Evolutionary conservation across 2,113 vertebrate species (phyloP).

Genomic region (Ameiurus melas): DNA sequence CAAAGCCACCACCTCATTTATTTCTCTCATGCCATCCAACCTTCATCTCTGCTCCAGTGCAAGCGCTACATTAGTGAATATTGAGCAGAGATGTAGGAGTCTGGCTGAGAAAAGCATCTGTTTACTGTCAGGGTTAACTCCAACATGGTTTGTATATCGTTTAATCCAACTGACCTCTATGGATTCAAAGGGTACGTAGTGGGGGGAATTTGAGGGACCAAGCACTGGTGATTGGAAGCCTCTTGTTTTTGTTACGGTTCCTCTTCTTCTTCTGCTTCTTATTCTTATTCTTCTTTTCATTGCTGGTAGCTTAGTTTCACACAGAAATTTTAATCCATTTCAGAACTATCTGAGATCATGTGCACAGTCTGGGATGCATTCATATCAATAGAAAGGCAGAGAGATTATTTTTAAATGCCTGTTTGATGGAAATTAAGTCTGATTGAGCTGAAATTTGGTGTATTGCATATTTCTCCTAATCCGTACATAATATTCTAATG

Average conservation of each 20-base stretch:
- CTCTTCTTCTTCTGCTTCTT: neutral
- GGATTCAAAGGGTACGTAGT: neutral
- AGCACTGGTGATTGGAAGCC: neutral
- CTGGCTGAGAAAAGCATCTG: slow-evolving; percentile 3
- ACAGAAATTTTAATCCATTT: neutral
- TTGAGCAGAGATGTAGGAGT: neutral
- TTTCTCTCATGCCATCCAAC: slow-evolving; percentile 20
- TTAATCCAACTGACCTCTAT: neutral
- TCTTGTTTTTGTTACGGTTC: no score
- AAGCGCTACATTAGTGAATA: slow-evolving; percentile 11
- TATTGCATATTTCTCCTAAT: neutral
- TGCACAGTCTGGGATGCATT: neutral
- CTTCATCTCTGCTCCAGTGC: slow-evolving; percentile 24
- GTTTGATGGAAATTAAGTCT: neutral
- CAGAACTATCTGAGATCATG: neutral
- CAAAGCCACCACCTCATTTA: neutral
- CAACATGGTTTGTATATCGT: neutral
- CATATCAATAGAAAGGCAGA: neutral
- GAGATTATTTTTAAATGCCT: neutral
- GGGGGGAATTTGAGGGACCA: neutral
- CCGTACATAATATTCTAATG: neutral
- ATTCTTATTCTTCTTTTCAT: neutral
- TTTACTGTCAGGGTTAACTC: slow-evolving; percentile 17
- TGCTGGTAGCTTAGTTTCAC: neutral
- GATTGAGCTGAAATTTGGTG: neutral